Evolutionary conservation across 2,888 invertebrate genomes (phyloP).

Genomic region (Tipula unca): DNA sequence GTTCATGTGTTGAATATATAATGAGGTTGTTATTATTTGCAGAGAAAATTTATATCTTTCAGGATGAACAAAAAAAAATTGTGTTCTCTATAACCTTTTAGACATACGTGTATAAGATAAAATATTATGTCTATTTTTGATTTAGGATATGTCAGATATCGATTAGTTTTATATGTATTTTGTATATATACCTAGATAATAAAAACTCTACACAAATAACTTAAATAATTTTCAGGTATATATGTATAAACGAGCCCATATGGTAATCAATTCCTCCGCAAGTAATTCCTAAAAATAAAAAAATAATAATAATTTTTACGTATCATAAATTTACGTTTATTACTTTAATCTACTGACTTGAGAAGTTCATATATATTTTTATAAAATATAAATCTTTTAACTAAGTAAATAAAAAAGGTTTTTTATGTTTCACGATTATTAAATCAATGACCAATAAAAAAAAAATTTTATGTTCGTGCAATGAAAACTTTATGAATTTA

Average conservation of each 20-base stretch:
- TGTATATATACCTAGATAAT: not conserved
- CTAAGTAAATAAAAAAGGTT: not conserved
- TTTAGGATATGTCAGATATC: not conserved
- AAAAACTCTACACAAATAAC: not conserved
- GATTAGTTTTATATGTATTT: not conserved
- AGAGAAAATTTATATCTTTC: not conserved
- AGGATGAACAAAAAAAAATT: not conserved
- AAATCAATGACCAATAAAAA: not conserved
- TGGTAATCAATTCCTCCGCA: not conserved
- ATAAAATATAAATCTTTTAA: not conserved
- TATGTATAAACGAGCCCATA: not conserved
- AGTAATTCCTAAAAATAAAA: not conserved
- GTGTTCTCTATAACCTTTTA: no score
- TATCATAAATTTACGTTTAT: not conserved
- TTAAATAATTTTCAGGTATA: not conserved
- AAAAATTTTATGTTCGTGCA: not conserved
- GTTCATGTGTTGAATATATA: not conserved
- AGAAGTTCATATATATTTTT: not conserved
- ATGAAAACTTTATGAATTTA: not conserved
- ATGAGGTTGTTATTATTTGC: not conserved
- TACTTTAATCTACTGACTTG: not conserved
- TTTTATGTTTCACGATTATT: not conserved
- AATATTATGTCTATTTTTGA: not conserved
- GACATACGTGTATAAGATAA: not conserved
- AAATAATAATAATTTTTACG: no score